Evolutionary conservation across 2,113 vertebrate genomes (phyloP), one percentile per base, ranked within the genome.

Genomic region (Percopsis transmontana): DNA sequence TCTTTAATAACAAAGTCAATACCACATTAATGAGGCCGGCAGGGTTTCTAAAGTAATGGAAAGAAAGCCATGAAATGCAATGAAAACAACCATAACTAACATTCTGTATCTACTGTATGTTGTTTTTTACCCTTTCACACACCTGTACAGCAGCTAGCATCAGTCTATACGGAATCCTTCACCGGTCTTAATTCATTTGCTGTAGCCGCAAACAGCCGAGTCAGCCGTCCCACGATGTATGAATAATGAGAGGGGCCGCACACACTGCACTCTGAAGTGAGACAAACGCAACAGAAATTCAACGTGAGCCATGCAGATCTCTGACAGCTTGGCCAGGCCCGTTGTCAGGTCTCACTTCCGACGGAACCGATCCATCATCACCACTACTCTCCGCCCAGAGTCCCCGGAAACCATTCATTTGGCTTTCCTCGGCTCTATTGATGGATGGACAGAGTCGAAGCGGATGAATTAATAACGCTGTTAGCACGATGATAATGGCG

Each of bases 391-490:
- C 76, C 71, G 65, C 60, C 62, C 59, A 47, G 64, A 66, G 57
- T 73, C 52, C 47, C 60, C 5, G 27, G 48, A 71, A 75, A 52
- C 58, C 48, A 66, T 74, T 80, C 27, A 85, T 90, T 85, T 80
- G 84, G 89, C 76, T 75, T 64, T 76, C 60, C 58, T 65, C 62
- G 67, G 70, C 53, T 27, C 21, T 7, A 57, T 4, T 90, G 83
- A 88, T 88, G 69, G 89, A 87, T 90, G 73, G 48, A 84, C 44
- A 62, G 38, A 20, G 82, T 63, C 15, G 18, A 55, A 5, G 57
- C 39, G 54, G 71, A 79, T 81, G 62, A 81, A 91, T 91, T 90
- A 89, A 90, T 88, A 87, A 86, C 66, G 62, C 58, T 70, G 79
- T 87, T 77, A 82, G 81, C 18, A 6, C 40, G 9, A 72, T 69